These are phyloP conservation scores for Omphaloscelis lunosa DNA, from an alignment of 2,888 invertebrate species.

Conservation along the genomic window DNA sequence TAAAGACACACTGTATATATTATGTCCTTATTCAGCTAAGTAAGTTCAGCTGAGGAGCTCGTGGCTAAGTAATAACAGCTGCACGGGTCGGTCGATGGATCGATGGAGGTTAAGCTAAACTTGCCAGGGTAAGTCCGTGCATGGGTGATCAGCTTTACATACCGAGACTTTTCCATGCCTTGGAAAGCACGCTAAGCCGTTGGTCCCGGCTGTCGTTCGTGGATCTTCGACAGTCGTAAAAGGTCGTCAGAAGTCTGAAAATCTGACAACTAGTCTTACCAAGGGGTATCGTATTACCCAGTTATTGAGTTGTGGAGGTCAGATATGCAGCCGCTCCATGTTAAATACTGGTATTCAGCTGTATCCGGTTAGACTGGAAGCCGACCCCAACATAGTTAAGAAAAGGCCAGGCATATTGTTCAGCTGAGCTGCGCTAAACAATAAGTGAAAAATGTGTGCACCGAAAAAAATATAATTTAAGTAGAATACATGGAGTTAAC, in stretches of 20 bases:
- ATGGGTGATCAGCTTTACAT: neutral
- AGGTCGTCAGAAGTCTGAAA: neutral
- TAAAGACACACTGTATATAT: too few relatives aligned
- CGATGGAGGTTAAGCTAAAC: neutral
- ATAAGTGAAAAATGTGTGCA: too few relatives aligned
- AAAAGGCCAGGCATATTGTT: too few relatives aligned
- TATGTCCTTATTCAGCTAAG: neutral
- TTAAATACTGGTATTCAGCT: too few relatives aligned
- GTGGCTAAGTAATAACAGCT: neutral
- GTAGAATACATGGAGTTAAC: neutral
- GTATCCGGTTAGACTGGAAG: too few relatives aligned
- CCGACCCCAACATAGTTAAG: too few relatives aligned
- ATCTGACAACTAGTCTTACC: neutral
- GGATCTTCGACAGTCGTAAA: neutral
- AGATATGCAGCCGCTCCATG: too few relatives aligned
- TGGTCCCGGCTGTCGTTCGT: neutral
- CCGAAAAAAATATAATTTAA: neutral
- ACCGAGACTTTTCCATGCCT: neutral
- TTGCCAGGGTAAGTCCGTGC: neutral
- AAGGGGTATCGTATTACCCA: too few relatives aligned
- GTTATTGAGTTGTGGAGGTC: too few relatives aligned
- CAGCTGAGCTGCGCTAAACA: too few relatives aligned
- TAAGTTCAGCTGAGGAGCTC: too few relatives aligned
- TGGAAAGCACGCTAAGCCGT: neutral
- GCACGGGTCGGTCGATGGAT: neutral